Conservation (phyloP, 2,113 vertebrate species). For the Rhabdomys dilectus region DNA sequence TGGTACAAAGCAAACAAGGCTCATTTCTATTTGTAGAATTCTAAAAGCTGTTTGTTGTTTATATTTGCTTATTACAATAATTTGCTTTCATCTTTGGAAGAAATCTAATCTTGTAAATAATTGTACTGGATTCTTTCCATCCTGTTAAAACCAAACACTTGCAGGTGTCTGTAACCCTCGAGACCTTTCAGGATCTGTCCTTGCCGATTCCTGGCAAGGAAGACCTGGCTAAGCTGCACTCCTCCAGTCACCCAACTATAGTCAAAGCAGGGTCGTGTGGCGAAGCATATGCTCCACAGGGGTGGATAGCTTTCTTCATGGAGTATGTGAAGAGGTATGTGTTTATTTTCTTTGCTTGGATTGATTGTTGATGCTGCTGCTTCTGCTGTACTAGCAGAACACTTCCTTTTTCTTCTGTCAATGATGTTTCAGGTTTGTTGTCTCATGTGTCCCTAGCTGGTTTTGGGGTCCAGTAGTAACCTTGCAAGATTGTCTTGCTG, state of each 20-base stretch:
- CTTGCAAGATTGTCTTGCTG: constrained; percentile 98
- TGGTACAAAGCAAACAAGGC: background rate
- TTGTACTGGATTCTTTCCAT: constrained; percentile 71
- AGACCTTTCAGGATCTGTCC: constrained; percentile 99
- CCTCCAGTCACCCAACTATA: constrained; percentile 95
- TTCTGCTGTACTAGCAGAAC: constrained; percentile 88
- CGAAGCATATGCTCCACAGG: constrained; percentile 96
- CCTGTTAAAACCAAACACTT: constrained; percentile 73
- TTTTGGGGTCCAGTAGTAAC: constrained; percentile 99
- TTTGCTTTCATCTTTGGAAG: constrained; percentile 60
- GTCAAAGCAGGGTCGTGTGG: constrained; percentile 97
- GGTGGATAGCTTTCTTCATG: constrained; percentile 98
- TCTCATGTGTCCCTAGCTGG: constrained; percentile 93
- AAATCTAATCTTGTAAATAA: constrained; percentile 59
- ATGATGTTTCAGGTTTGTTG: constrained; percentile 90
- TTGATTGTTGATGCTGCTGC: constrained; percentile 68
- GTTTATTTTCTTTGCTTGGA: constrained; percentile 17
- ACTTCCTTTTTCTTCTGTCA: constrained; percentile 86
- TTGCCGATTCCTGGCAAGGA: constrained; percentile 99
- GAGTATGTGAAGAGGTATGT: constrained; percentile 98
- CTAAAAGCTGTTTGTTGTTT: background rate
- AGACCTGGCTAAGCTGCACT: constrained; percentile 98
- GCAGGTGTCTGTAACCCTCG: constrained; percentile 96
- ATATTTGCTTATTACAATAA: constrained; percentile 27
- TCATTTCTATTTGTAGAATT: background rate